These are phyloP conservation scores for Abrostola tripartita DNA, from an alignment of 2,888 invertebrate genomes.

Conservation along the genomic window DNA sequence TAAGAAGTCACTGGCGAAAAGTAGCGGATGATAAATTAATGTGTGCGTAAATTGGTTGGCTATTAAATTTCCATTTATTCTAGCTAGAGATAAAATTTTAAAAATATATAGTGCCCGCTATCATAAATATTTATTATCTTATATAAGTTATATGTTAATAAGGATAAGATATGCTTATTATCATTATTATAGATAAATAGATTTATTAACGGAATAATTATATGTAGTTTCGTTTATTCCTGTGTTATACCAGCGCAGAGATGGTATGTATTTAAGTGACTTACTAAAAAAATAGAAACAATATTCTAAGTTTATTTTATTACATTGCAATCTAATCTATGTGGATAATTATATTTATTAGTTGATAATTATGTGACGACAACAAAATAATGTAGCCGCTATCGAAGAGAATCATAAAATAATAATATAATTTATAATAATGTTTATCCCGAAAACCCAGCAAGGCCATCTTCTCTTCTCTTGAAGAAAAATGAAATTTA, in stretches of 20 bases:
- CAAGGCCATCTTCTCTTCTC: no score
- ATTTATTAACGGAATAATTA: constrained; percentile 47
- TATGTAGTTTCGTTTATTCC: constrained; percentile 51
- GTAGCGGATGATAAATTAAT: background rate
- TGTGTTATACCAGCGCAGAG: constrained; percentile 65
- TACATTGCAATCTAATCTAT: no score
- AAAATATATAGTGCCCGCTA: constrained; percentile 11
- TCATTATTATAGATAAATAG: constrained; percentile 58
- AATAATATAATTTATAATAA: no score
- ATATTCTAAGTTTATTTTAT: no score
- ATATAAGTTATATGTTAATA: constrained; percentile 57
- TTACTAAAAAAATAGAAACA: no score
- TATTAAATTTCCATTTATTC: constrained; percentile 3
- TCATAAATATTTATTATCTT: constrained; percentile 40
- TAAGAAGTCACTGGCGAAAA: no score
- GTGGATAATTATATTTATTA: no score
- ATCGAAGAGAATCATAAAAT: no score
- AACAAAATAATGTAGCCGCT: no score
- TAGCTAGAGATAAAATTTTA: background rate
- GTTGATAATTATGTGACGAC: no score
- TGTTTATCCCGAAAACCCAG: no score
- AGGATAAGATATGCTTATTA: constrained; percentile 71
- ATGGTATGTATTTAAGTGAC: constrained; percentile 70
- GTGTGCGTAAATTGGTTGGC: background rate
- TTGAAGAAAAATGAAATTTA: no score